Evolutionary conservation across 2,797 vertebrate species (phyloP), one percentile per base, ranked within the genome.

Genomic region (Crocodylus rhombifer): DNA sequence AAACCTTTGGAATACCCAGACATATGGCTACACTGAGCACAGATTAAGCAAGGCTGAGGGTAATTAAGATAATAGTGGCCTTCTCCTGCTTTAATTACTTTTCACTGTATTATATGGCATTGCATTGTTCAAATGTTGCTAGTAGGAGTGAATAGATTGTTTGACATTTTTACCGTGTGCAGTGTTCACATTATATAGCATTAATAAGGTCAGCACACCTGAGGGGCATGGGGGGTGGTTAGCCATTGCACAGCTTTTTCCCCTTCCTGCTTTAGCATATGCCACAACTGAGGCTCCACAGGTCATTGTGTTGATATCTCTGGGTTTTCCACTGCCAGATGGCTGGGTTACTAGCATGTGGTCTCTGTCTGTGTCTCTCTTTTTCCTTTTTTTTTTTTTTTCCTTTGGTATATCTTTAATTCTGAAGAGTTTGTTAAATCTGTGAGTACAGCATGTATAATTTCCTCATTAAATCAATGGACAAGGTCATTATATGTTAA

Each of bases 401-500:
- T 93, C 81, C 86, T 96, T 96, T 94, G 69, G 73, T 96, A 57
- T 84, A 79, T 94, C 87, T 91, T 97, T 86, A 92, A 84, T 91
- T 93, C 88, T 95, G 90, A 96, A 92, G 67, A 89, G 83, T 97
- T 98, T 96, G 95, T 94, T 97, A 96, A 97, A 93, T 96, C 83
- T 91, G 21, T 77, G 95, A 97, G 67, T 94, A 84, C 94, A 96
- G 91, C 93, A 95, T 96, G 95, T 97, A 95, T 97, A 97, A 97
- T 98, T 97, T 97, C 93, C 93, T 97, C 95, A 96, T 97, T 97
- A 97, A 97, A 95, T 97, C 97, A 96, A 88, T 84, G 95, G 95
- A 94, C 96, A 97, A 97, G 94, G 95, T 97, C 97, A 97, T 80
- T 93, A 83, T 90, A 56, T 96, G 91, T 97, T 96, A 96, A 97